These are phyloP conservation scores for Falco columbarius DNA, from an alignment of 2,797 vertebrate species.

Conservation along the genomic window DNA sequence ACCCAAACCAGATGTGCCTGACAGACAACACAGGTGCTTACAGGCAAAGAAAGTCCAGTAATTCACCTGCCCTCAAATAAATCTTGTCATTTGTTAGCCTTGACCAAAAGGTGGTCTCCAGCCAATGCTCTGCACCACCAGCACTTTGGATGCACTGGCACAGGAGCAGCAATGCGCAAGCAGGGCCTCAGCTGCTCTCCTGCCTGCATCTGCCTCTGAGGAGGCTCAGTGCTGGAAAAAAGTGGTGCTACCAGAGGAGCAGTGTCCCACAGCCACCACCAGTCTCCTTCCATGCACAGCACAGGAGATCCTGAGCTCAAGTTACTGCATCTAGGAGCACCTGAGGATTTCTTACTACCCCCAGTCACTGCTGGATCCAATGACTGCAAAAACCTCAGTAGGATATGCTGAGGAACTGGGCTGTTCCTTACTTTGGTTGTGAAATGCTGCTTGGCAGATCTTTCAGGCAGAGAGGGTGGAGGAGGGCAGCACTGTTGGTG, in stretches of 20 bases:
- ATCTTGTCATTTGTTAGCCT: neutral
- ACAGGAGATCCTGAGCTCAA: neutral
- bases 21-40: neutral
- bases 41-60: neutral
- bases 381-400: neutral
- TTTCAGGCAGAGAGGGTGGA: neutral
- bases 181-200: neutral
- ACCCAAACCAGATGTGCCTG: neutral
- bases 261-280: neutral
- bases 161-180: neutral
- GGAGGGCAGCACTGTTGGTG: fast-evolving
- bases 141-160: fast-evolving
- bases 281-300: fast-evolving
- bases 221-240: neutral
- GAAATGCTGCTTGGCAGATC: neutral
- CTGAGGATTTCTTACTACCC: neutral
- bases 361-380: fast-evolving
- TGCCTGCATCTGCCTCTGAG: fast-evolving
- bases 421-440: neutral
- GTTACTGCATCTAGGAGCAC: neutral
- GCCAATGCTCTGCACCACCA: neutral
- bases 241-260: neutral
- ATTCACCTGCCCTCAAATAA: neutral
- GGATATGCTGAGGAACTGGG: fast-evolving
- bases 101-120: neutral